Percentiles rank a stretch among this genome's conserved stretches.
Conservation (phyloP, 2,113 vertebrate species). For the Deroptyus accipitrinus region DNA sequence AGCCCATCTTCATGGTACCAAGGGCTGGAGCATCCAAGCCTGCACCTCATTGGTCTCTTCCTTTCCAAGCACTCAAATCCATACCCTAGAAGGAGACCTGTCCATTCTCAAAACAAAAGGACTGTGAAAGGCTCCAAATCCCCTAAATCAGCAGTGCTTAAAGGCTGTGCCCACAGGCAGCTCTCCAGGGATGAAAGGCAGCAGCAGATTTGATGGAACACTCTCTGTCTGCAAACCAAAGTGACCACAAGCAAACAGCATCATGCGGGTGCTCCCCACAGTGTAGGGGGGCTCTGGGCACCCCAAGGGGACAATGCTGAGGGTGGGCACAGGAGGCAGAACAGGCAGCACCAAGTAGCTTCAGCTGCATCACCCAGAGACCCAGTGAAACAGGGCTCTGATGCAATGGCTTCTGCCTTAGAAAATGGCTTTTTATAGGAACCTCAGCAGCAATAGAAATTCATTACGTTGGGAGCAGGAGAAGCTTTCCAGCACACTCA, state of each 20-base stretch:
- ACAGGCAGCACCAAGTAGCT: neutral
- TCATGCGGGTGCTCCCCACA: neutral
- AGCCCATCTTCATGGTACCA: rapidly evolving
- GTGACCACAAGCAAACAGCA: rapidly evolving
- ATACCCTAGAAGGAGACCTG: rapidly evolving
- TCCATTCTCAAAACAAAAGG: neutral
- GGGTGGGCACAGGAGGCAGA: neutral
- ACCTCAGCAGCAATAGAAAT: neutral
- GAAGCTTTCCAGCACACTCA: neutral
- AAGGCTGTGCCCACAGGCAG: neutral
- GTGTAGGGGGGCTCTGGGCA: rapidly evolving
- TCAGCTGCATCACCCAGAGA: rapidly evolving
- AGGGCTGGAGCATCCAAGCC: neutral
- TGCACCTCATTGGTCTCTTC: rapidly evolving
- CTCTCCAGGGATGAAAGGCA: neutral
- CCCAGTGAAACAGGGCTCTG: rapidly evolving
- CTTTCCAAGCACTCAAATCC: neutral
- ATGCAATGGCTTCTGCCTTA: rapidly evolving
- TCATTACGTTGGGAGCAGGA: rapidly evolving
- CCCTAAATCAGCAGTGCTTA: neutral
- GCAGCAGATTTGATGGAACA: neutral
- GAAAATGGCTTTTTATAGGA: neutral
- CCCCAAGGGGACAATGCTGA: neutral
- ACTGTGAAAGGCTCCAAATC: neutral
- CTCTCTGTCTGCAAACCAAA: neutral